These are phyloP conservation scores for Crocuta crocuta DNA, from an alignment of 2,113 vertebrate genomes.

Conservation along the genomic window DNA sequence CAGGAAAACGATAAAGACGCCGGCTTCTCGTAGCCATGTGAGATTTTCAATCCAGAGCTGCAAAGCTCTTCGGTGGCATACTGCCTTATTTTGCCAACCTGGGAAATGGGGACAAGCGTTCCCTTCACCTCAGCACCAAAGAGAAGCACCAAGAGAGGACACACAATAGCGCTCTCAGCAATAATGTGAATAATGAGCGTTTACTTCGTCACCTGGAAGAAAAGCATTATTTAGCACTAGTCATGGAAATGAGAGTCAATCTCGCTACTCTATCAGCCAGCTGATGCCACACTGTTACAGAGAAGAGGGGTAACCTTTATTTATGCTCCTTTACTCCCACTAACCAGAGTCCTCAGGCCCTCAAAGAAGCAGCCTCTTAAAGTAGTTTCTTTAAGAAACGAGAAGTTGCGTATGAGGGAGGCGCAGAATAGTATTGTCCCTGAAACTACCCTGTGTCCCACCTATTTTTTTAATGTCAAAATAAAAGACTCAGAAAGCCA, in stretches of 20 bases:
- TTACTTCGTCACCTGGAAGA: not conserved
- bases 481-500: not conserved
- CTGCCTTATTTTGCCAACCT: not conserved
- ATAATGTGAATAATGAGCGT: not conserved
- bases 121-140: not conserved
- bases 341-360: not conserved
- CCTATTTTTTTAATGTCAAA: not conserved
- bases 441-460: not conserved
- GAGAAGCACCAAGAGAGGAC: not conserved
- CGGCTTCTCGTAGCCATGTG: not conserved
- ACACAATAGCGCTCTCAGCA: not conserved
- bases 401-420: not conserved
- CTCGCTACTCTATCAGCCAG: not conserved
- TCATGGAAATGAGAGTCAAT: not conserved
- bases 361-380: not conserved
- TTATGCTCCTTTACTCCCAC: not conserved
- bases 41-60: not conserved
- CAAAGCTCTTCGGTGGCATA: not conserved
- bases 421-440: not conserved
- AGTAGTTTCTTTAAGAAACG: constrained; percentile 11
- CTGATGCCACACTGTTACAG: not conserved
- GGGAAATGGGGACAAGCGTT: not conserved
- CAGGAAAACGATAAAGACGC: not conserved
- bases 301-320: not conserved
- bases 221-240: not conserved